Conservation (phyloP, 1,140 invertebrate genomes). For the Tigriopus japonicus region DNA sequence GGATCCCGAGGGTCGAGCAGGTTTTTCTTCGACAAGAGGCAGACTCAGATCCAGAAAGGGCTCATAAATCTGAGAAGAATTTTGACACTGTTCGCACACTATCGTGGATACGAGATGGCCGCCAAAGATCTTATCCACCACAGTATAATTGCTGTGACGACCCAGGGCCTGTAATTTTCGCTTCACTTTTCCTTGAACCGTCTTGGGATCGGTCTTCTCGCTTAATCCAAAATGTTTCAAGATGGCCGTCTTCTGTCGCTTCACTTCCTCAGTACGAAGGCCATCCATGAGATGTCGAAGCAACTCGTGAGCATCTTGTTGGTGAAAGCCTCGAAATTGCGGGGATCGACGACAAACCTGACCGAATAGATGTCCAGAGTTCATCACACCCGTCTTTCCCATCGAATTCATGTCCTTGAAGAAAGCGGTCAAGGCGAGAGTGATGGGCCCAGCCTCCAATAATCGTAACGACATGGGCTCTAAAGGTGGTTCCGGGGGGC, state of each 20-base stretch:
- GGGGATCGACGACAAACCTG: slow-evolving; percentile 52
- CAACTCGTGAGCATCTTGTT: slow-evolving; percentile 84
- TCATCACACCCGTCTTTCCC: slow-evolving; percentile 27
- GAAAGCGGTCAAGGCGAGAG: slow-evolving; percentile 42
- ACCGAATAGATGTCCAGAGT: slow-evolving; percentile 47
- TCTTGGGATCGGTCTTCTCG: slow-evolving; percentile 41
- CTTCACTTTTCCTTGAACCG: slow-evolving; percentile 27
- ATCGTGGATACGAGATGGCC: slow-evolving; percentile 69
- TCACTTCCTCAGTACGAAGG: slow-evolving; percentile 40
- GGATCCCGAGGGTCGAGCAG: background rate
- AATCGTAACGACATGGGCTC: slow-evolving; percentile 31
- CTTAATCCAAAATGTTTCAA: slow-evolving; percentile 44
- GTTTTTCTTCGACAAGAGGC: background rate
- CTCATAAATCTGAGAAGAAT: slow-evolving; percentile 66
- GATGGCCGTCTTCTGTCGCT: slow-evolving; percentile 56
- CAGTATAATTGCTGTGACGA: slow-evolving; percentile 37
- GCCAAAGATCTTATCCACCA: slow-evolving; percentile 67
- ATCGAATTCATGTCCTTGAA: slow-evolving; percentile 43
- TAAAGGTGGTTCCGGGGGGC: background rate
- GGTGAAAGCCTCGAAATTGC: slow-evolving; percentile 76
- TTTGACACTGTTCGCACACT: slow-evolving; percentile 66
- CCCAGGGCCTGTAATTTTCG: background rate
- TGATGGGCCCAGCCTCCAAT: slow-evolving; percentile 47
- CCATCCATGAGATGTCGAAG: slow-evolving; percentile 45
- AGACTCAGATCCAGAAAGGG: slow-evolving; percentile 80